A percentile compares a stretch with the other conserved stretches of the same genome.
These are phyloP conservation scores for Aphelocoma californica DNA, from an alignment of 2,797 vertebrate species.

Conservation along the genomic window DNA sequence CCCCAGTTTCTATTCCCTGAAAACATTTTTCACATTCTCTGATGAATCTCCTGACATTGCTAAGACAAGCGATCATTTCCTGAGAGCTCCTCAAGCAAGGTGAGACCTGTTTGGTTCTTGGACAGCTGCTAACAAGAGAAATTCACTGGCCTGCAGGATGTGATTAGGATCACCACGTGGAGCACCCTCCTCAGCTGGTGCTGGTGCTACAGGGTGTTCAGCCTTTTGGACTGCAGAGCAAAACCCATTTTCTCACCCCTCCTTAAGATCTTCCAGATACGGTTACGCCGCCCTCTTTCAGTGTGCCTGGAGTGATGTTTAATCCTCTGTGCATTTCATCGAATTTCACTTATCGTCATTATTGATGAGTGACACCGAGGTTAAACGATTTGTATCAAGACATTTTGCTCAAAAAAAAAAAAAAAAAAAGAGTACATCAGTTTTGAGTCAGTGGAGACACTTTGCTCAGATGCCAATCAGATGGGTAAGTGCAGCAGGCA, in stretches of 20 bases:
- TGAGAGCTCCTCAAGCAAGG: constrained; percentile 5
- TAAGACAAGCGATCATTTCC: constrained; percentile 26
- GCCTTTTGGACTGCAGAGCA: not conserved
- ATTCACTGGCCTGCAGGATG: constrained; percentile 6
- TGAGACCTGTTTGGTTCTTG: constrained; percentile 8
- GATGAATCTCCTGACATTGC: constrained; percentile 39
- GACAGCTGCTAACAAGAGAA: not conserved
- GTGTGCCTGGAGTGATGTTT: constrained; percentile 48
- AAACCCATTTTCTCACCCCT: not conserved
- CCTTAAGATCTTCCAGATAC: not conserved
- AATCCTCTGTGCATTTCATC: constrained; percentile 51
- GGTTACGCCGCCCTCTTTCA: not conserved
- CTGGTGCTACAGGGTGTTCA: not conserved
- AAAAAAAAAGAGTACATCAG: not conserved
- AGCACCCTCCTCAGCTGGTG: not conserved
- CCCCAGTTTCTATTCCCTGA: constrained; percentile 35
- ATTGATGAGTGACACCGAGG: constrained; percentile 63
- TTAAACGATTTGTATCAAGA: constrained; percentile 20
- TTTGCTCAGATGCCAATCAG: constrained; percentile 8
- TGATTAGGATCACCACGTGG: not conserved
- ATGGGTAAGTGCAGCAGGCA: not conserved
- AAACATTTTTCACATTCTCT: constrained; percentile 36
- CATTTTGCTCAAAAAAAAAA: not conserved
- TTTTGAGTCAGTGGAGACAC: constrained; percentile 9
- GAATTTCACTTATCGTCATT: constrained; percentile 61